Evolutionary conservation across 2,797 vertebrate genomes (phyloP).

Genomic region (Mormyrops boulengeri): DNA sequence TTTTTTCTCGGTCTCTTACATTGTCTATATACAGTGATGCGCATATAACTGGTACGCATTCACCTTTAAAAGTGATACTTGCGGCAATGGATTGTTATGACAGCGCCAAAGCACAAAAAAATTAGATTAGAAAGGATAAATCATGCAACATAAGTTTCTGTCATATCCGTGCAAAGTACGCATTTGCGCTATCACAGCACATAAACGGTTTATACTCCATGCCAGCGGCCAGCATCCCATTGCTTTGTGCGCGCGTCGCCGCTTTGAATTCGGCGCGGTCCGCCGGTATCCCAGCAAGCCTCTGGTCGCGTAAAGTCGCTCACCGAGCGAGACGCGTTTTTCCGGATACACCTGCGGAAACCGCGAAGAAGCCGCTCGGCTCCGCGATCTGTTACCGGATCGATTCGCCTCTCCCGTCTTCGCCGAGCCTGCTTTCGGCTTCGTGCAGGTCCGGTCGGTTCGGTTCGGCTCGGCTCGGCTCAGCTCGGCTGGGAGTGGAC

Average conservation of each 20-base stretch:
- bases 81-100: no score
- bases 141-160: no score
- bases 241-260: no score
- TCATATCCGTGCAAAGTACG: not conserved
- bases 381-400: not conserved
- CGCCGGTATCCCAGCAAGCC: conserved; percentile 21
- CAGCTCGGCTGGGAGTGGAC: not conserved
- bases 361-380: not conserved
- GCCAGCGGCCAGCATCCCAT: not conserved
- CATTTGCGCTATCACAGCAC: not conserved
- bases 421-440: not conserved
- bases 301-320: not conserved
- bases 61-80: no score
- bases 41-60: no score
- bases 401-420: not conserved
- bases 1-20: no score
- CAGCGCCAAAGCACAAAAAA: no score
- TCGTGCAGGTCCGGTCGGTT: not conserved
- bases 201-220: not conserved
- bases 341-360: conserved; percentile 26
- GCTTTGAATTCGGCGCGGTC: conserved; percentile 5
- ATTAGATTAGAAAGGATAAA: no score
- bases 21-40: no score
- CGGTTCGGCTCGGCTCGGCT: not conserved
- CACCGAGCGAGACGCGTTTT: not conserved